A percentile compares a stretch with the other conserved stretches of the same genome.
Conservation (phyloP, 30 jellyfish, hydroid and myxozoan genomes). For the Cassiopea xamachana region DNA sequence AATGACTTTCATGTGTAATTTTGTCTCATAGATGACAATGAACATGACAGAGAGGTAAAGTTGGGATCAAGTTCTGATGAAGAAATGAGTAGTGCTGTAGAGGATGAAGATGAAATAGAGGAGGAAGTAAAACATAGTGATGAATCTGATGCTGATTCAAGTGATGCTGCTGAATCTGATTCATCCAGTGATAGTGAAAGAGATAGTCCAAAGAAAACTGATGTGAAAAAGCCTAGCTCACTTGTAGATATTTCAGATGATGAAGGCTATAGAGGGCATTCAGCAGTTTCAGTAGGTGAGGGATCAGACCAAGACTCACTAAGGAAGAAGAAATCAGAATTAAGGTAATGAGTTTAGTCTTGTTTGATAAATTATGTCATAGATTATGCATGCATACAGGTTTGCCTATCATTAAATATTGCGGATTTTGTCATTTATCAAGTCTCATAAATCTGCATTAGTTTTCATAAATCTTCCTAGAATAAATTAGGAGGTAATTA, state of each 20-base stretch:
- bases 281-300: not conserved
- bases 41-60: constrained; percentile 24
- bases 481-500: too few species aligned
- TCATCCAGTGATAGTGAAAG: constrained; percentile 16
- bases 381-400: not conserved
- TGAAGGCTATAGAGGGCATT: not conserved
- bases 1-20: too few species aligned
- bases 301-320: constrained; percentile 1
- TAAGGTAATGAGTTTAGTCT: not conserved
- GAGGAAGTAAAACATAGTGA: not conserved
- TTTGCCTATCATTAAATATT: too few species aligned
- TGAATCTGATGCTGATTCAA: constrained; percentile 24
- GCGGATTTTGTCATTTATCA: too few species aligned
- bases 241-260: constrained; percentile 41
- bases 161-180: constrained; percentile 1
- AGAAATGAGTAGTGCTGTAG: constrained; percentile 34
- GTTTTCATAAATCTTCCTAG: too few species aligned
- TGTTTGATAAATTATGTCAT: not conserved
- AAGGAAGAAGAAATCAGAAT: not conserved
- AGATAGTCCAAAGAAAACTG: constrained; percentile 17
- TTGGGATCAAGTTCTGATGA: constrained; percentile 58
- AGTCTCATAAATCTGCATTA: too few species aligned
- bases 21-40: not conserved
- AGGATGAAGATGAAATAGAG: constrained; percentile 17
- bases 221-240: not conserved